Percentiles rank a stretch among this genome's conserved stretches.
Conservation (phyloP, 2,888 invertebrate species). For the Ctena decussata region DNA sequence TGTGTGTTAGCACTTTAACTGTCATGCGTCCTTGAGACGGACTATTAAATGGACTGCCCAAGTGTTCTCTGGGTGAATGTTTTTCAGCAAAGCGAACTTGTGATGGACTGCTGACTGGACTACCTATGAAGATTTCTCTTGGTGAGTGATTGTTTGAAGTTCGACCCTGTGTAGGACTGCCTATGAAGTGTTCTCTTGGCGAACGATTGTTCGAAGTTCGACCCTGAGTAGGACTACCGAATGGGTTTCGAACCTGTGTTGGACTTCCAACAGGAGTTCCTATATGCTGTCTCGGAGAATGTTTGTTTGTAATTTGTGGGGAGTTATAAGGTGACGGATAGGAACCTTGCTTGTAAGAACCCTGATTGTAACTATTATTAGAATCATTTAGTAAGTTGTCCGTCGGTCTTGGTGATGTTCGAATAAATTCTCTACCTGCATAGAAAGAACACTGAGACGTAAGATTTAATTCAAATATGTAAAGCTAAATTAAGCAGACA, state of each 20-base stretch:
- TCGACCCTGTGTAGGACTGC: not conserved
- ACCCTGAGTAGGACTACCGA: not conserved
- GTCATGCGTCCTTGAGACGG: conserved; percentile 64
- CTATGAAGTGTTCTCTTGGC: not conserved
- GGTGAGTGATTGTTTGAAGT: not conserved
- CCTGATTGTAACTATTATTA: conserved; percentile 55
- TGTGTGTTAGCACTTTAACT: conserved; percentile 84
- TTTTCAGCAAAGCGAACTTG: conserved; percentile 35
- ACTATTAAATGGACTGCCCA: conserved; percentile 48
- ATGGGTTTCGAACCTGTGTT: conserved; percentile 48
- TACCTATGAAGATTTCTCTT: not conserved
- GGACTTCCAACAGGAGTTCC: conserved; percentile 48
- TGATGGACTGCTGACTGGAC: conserved; percentile 37
- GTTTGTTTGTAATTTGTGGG: conserved; percentile 12
- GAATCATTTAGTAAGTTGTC: conserved; percentile 82
- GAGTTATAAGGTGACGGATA: conserved; percentile 39
- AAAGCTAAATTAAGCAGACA: no score
- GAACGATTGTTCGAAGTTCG: not conserved
- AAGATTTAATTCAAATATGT: not conserved
- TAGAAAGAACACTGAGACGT: not conserved
- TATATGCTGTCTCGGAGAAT: conserved; percentile 37
- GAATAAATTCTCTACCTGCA: conserved; percentile 71
- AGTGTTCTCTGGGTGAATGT: conserved; percentile 39
- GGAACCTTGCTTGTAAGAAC: no score
- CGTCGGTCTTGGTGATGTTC: conserved; percentile 80